phyloP scores from a whole-genome alignment of 2,797 vertebrate species.

The Notamacropus eugenii region DNA sequence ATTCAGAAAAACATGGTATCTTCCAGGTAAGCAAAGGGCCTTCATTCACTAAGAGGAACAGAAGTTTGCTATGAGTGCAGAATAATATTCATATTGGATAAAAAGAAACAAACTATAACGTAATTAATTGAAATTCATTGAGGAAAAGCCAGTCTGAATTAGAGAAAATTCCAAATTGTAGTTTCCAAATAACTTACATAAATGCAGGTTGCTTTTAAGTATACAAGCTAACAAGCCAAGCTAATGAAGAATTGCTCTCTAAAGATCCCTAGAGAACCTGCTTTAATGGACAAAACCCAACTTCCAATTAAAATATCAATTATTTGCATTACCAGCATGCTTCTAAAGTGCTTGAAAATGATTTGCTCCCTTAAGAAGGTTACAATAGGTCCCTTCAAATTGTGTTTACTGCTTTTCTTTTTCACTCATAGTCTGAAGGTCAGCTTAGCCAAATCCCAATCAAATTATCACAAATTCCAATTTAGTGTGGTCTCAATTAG shows the following conservation, averaged over 20 bases:
- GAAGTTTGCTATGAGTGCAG: conserved; percentile 14
- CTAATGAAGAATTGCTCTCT: background rate
- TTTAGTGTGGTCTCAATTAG: background rate
- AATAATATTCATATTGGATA: conserved; percentile 40
- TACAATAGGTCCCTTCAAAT: background rate
- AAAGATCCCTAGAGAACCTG: conserved; percentile 4
- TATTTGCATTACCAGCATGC: conserved; percentile 5
- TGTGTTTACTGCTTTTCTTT: conserved; percentile 1
- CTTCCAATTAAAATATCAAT: conserved; percentile 21
- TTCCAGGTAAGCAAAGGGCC: conserved; percentile 37
- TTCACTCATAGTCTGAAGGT: background rate
- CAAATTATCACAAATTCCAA: conserved; percentile 36
- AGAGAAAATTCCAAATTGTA: conserved; percentile 41
- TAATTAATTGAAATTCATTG: conserved; percentile 33
- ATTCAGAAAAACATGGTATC: conserved; percentile 58
- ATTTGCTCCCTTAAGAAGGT: conserved; percentile 29
- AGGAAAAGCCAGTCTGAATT: conserved; percentile 38
- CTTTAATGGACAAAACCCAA: conserved; percentile 32
- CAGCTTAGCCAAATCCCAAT: conserved; percentile 18
- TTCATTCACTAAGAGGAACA: conserved; percentile 36
- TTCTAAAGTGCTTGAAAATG: conserved; percentile 37
- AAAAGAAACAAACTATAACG: conserved; percentile 13
- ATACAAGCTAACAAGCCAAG: background rate
- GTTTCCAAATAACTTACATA: conserved; percentile 24
- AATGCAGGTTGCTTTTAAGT: background rate